A percentile compares a stretch with the other conserved stretches of the same genome.
Conservation (phyloP, 2,797 vertebrate species). For the Peromyscus melanophrys region DNA sequence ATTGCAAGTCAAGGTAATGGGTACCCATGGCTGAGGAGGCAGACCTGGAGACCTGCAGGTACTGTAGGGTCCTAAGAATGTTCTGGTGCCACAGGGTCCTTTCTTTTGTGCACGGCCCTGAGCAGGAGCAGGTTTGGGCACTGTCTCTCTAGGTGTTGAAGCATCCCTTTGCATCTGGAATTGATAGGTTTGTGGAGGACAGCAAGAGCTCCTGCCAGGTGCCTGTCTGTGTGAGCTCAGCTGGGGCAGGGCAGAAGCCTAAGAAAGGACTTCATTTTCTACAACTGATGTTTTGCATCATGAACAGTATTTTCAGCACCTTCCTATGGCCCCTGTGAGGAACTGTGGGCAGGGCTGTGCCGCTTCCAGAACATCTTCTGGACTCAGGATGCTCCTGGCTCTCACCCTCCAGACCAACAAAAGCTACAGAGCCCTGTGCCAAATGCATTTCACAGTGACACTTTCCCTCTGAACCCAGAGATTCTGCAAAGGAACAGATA, state of each 20-base stretch:
- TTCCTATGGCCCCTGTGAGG: neutral
- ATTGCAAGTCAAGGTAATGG: neutral
- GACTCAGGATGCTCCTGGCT: neutral
- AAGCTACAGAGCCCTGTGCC: neutral
- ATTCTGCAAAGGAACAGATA: neutral
- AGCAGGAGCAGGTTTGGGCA: neutral
- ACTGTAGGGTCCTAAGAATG: neutral
- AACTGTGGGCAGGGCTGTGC: neutral
- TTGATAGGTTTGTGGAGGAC: neutral
- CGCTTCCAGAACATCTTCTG: neutral
- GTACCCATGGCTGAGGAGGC: neutral
- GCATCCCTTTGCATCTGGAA: neutral
- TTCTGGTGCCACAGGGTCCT: neutral
- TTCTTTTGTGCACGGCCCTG: neutral
- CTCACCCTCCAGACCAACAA: neutral
- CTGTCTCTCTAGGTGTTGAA: neutral
- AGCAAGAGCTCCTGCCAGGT: neutral
- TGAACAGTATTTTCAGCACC: neutral
- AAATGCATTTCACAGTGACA: neutral
- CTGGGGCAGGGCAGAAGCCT: slow-evolving; percentile 43
- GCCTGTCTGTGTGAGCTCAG: slow-evolving; percentile 63
- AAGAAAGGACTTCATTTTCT: neutral
- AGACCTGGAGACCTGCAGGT: neutral
- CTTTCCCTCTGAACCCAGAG: neutral
- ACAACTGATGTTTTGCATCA: rapidly evolving